Percentiles rank a stretch among this genome's conserved stretches.
phyloP scores from a whole-genome alignment of 2,888 invertebrate species.

The Ophioninae sp. region DNA sequence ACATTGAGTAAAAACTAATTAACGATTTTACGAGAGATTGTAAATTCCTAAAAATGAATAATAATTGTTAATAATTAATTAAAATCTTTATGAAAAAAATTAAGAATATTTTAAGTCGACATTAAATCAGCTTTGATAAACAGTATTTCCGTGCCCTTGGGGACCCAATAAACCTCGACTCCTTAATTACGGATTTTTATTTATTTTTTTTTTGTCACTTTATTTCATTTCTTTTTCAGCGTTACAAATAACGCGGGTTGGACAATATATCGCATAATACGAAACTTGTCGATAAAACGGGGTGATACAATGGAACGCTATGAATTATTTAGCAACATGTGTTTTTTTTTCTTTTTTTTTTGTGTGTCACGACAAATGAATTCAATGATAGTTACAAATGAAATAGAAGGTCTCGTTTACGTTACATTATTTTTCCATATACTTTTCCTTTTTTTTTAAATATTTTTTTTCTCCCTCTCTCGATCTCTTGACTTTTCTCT shows the following conservation, averaged over 20 bases:
- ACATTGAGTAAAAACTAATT: no score
- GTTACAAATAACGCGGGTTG: conserved; percentile 79
- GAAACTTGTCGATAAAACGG: conserved; percentile 72
- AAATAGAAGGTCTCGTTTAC: conserved; percentile 60
- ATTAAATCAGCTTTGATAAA: no score
- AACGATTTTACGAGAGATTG: no score
- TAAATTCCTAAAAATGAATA: no score
- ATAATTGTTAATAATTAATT: no score
- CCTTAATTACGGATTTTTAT: no score
- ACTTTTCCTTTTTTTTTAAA: conserved; percentile 46
- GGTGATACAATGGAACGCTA: conserved; percentile 78
- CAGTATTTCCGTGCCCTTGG: no score
- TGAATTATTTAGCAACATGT: conserved; percentile 60
- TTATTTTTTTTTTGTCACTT: conserved; percentile 57
- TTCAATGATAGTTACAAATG: conserved; percentile 51
- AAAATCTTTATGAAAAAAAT: no score
- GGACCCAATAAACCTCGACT: no score
- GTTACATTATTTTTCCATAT: conserved; percentile 26
- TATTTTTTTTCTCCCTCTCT: conserved; percentile 43
- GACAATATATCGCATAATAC: conserved; percentile 70
- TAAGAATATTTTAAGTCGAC: no score
- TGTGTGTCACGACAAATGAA: conserved; percentile 56
- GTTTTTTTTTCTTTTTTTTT: not conserved
- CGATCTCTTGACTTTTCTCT: conserved; percentile 71
- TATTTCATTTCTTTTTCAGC: conserved; percentile 66